Evolutionary conservation across 2,888 invertebrate species (phyloP).

Genomic region (Diabrotica balteata): DNA sequence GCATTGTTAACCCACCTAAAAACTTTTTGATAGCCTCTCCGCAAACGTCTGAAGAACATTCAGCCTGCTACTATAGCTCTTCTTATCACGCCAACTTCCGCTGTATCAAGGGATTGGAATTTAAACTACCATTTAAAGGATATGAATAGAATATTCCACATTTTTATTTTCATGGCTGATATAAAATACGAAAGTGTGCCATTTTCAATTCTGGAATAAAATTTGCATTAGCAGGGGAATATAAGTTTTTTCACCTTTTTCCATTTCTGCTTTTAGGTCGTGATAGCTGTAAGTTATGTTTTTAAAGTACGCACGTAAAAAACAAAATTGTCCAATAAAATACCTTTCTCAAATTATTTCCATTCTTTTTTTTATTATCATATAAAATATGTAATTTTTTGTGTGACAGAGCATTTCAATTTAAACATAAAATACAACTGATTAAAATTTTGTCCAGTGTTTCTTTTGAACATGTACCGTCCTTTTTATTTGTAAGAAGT

Average conservation of each 20-base stretch:
- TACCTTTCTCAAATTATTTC: no score
- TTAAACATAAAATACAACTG: no score
- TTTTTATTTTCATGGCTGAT: constrained; percentile 1
- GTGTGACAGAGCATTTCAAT: no score
- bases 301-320: neutral
- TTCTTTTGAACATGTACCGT: no score
- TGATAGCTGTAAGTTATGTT: neutral
- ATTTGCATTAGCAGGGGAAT: neutral
- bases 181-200: constrained; percentile 3
- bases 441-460: no score
- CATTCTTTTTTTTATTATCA: no score
- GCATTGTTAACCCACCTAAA: no score
- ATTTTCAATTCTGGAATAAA: neutral
- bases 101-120: neutral
- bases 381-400: no score
- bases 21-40: neutral
- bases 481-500: no score
- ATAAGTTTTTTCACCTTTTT: constrained; percentile 4
- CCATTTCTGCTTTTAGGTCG: neutral
- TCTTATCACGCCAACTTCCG: neutral
- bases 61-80: neutral
- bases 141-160: constrained; percentile 1
- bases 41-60: neutral
- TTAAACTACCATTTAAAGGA: neutral
- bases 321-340: neutral